Conservation (phyloP, 2,797 vertebrate genomes). For the Typhlichthys subterraneus region DNA sequence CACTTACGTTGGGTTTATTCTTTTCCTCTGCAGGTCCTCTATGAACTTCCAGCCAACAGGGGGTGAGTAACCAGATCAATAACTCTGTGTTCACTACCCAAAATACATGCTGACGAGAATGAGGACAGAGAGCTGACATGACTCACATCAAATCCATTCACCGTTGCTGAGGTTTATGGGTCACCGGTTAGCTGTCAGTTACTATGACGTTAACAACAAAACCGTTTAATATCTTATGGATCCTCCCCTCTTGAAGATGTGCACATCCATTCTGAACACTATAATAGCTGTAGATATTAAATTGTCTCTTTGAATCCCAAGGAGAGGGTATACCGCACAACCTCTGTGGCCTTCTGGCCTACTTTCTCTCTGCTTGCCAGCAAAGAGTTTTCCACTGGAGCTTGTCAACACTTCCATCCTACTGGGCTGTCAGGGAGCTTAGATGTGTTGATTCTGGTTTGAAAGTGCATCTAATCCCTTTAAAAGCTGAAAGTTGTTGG, state of each 20-base stretch:
- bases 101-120: neutral
- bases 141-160: constrained; percentile 10
- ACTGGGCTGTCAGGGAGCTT: constrained; percentile 65
- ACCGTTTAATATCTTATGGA: constrained; percentile 17
- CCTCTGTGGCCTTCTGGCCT: constrained; percentile 48
- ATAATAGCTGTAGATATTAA: constrained; percentile 43
- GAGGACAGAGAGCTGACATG: neutral
- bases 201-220: constrained; percentile 16
- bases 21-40: constrained; percentile 38
- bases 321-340: constrained; percentile 38
- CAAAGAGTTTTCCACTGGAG: constrained; percentile 54
- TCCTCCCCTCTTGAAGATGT: constrained; percentile 35
- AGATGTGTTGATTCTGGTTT: constrained; percentile 77
- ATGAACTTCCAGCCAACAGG: constrained; percentile 16
- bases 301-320: constrained; percentile 41
- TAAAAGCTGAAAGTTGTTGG: constrained; percentile 76
- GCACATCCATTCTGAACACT: constrained; percentile 40
- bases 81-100: constrained; percentile 17
- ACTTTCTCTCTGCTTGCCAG: constrained; percentile 53
- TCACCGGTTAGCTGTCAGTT: constrained; percentile 17
- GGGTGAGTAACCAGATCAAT: constrained; percentile 39
- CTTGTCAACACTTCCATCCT: constrained; percentile 60
- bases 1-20: constrained; percentile 18
- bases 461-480: constrained; percentile 86
- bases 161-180: neutral